Percentiles rank a stretch among this genome's conserved stretches.
These are phyloP conservation scores for Teleogryllus occipitalis DNA, from an alignment of 1,140 invertebrate species.

Conservation along the genomic window DNA sequence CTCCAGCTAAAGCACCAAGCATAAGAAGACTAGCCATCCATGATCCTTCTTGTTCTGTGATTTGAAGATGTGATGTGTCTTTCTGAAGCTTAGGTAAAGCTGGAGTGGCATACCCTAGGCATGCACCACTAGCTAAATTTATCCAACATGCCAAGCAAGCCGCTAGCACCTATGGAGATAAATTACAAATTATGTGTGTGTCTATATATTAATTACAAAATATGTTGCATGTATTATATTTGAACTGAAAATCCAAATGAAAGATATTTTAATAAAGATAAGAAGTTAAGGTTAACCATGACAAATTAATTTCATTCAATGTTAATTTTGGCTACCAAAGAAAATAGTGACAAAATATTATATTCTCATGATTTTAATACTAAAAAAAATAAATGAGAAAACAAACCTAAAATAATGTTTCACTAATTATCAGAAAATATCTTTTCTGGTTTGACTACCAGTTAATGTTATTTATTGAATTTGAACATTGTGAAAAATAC, in stretches of 20 bases:
- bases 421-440: neutral
- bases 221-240: neutral
- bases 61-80: neutral
- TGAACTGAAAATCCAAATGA: no score
- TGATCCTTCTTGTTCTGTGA: conserved; percentile 30
- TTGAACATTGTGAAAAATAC: neutral
- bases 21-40: conserved; percentile 39
- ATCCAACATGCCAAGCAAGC: conserved; percentile 21
- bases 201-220: neutral
- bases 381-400: neutral
- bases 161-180: conserved; percentile 16
- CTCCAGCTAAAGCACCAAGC: conserved; percentile 37
- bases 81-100: conserved; percentile 20
- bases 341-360: neutral
- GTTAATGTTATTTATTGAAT: no score
- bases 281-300: no score
- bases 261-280: no score
- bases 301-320: no score
- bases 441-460: neutral
- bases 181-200: neutral
- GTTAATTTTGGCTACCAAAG: neutral
- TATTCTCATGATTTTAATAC: neutral
- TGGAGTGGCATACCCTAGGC: conserved; percentile 22
- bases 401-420: neutral
- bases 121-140: conserved; percentile 23